Percentiles rank a stretch among this genome's conserved stretches.
These are phyloP conservation scores for Numenius phaeopus DNA, from an alignment of 2,797 vertebrate genomes.

Conservation along the genomic window DNA sequence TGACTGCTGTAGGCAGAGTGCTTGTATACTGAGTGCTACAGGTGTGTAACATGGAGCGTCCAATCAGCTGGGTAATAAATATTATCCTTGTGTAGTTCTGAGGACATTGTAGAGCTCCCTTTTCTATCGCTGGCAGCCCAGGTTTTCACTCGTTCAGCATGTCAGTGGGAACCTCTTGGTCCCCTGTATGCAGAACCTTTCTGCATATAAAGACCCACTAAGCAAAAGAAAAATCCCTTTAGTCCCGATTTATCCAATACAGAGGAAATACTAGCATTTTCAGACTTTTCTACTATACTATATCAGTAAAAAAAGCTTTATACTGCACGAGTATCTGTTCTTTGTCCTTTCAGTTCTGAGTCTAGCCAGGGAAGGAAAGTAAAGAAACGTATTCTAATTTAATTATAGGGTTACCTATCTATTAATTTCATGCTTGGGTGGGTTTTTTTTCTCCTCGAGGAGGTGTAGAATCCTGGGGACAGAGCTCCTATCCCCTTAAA, in stretches of 20 bases:
- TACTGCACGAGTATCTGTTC: not conserved
- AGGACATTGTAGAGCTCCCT: not conserved
- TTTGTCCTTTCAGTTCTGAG: not conserved
- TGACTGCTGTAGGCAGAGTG: not conserved
- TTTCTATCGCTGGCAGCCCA: not conserved
- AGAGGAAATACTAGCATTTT: not conserved
- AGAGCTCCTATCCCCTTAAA: not conserved
- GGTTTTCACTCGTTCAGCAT: not conserved
- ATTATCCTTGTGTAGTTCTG: not conserved
- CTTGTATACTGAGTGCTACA: fast-evolving
- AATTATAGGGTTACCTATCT: not conserved
- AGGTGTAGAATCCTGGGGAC: not conserved
- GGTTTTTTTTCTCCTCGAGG: not conserved
- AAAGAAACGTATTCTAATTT: not conserved
- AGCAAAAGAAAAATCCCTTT: not conserved
- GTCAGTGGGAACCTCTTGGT: not conserved
- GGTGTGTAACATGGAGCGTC: not conserved
- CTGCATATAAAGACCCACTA: not conserved
- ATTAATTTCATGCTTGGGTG: not conserved
- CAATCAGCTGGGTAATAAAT: not conserved
- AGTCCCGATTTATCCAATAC: not conserved
- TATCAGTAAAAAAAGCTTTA: not conserved
- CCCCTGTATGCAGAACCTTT: not conserved
- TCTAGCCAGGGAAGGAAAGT: not conserved
- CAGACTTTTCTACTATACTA: not conserved